Conservation (phyloP, 1,140 invertebrate species). For the Bombus fervidus region DNA sequence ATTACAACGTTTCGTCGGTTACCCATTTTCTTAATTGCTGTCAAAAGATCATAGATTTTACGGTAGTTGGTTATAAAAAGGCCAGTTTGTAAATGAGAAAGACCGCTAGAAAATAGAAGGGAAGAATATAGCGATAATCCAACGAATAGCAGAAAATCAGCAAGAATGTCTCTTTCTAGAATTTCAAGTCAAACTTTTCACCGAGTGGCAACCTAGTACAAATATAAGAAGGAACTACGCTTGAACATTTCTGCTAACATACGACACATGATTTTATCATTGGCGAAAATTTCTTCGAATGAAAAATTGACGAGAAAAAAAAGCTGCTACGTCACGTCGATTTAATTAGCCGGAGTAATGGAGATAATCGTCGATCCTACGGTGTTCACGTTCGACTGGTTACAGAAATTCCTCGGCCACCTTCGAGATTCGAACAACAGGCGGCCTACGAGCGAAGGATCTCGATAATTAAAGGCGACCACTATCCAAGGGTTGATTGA, state of each 20-base stretch:
- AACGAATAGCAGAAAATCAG: too few relatives aligned
- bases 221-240: too few relatives aligned
- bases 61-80: too few relatives aligned
- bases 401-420: slow-evolving; percentile 36
- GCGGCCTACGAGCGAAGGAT: slow-evolving; percentile 45
- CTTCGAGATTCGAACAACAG: slow-evolving; percentile 53
- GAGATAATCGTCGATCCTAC: slow-evolving; percentile 22
- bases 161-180: background rate
- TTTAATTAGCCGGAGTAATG: slow-evolving; percentile 21
- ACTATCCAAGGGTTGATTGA: slow-evolving; percentile 59
- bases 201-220: too few relatives aligned
- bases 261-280: background rate
- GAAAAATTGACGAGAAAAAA: too few relatives aligned
- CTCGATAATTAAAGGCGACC: slow-evolving; percentile 66
- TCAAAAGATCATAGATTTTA: too few relatives aligned
- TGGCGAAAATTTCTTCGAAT: background rate
- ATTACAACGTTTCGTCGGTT: too few relatives aligned
- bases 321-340: background rate
- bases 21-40: too few relatives aligned
- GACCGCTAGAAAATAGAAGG: background rate
- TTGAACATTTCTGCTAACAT: too few relatives aligned
- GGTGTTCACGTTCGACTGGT: slow-evolving; percentile 12
- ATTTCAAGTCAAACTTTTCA: background rate
- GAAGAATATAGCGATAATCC: too few relatives aligned
- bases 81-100: too few relatives aligned